A percentile compares a stretch with the other conserved stretches of the same genome.
These are phyloP conservation scores for Fregetta grallaria DNA, from an alignment of 2,113 vertebrate genomes.

Conservation along the genomic window DNA sequence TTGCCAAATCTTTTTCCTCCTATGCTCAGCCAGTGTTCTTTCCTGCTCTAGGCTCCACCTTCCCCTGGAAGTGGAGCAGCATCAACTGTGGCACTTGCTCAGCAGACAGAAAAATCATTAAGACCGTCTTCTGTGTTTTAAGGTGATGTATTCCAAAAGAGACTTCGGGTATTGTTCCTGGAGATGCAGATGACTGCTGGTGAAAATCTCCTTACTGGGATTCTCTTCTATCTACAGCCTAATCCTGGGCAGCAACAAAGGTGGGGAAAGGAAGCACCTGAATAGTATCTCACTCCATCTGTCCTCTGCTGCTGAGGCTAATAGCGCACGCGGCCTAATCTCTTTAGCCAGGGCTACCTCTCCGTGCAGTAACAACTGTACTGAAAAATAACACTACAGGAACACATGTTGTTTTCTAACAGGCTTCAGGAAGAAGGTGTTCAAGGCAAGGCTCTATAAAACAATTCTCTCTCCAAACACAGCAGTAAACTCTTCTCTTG, in stretches of 20 bases:
- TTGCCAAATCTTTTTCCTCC: not conserved
- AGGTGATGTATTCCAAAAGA: not conserved
- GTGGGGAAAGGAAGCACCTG: not conserved
- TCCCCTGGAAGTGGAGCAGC: not conserved
- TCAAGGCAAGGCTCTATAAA: not conserved
- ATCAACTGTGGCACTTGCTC: accelerated
- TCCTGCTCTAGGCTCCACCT: not conserved
- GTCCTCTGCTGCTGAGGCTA: not conserved
- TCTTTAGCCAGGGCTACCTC: not conserved
- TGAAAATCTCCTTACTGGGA: not conserved
- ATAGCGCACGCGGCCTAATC: accelerated
- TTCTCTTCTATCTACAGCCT: not conserved
- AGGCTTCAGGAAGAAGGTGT: not conserved
- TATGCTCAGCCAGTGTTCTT: not conserved
- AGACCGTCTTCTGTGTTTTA: not conserved
- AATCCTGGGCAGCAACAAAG: not conserved
- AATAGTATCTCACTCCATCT: not conserved
- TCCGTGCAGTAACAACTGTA: not conserved
- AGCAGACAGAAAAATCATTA: not conserved
- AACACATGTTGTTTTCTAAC: not conserved
- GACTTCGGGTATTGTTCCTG: not conserved
- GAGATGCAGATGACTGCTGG: not conserved
- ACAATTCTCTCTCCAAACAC: not conserved
- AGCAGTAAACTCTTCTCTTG: not conserved
- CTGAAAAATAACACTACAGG: not conserved